Base-by-base conservation (phyloP, 2,888 invertebrate species). In the Aspidapion aeneum region DNA sequence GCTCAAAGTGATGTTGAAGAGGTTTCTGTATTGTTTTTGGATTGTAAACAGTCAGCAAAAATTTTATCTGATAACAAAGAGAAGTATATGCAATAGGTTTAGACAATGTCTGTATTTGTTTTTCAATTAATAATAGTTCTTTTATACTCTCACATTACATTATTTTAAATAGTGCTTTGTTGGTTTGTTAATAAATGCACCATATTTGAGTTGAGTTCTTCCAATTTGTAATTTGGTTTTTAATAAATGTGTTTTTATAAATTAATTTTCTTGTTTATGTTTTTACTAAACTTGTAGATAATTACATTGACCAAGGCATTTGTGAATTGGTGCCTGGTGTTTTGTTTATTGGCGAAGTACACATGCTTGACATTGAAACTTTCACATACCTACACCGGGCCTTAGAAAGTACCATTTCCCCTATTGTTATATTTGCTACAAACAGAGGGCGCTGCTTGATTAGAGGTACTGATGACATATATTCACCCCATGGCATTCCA, bases 331-430 rank as follows among this genome's bases (percentile, higher is more conserved):
- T 99, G 1, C 98, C 99, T 0, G 98, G 98, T 49, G 98, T 98
- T 12, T 83, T 99, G 18, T 99, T 99, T 75, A 95, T 99, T 73
- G 99, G 97, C 78, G 96, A 97, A 81, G 96, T 98, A 1, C 99
- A 99, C 78, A 99, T 99, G 98, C 82, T 99, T 61, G 99, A 99
- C 76, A 92, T 99, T 71, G 99, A 99, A 82, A 98, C 98, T 18
- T 99, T 99, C 78, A 98, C 99, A 0, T 99, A 98, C 80, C 84
- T 99, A 20, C 98, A 99, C 77, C 88, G 98, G 69, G 98, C 98
- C 0, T 82, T 99, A 18, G 99, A 99, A 80, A 96, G 96, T 49
- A 92, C 96, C 1, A 95, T 99, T 68, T 95, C 98, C 0, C 98
- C 98, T 0, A 98, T 98, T 71, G 98, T 98, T 17, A 96, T 98